Percentiles rank a stretch among this genome's conserved stretches.
Evolutionary conservation across 2,888 invertebrate genomes (phyloP).

Genomic region (Carterocephalus palaemon): DNA sequence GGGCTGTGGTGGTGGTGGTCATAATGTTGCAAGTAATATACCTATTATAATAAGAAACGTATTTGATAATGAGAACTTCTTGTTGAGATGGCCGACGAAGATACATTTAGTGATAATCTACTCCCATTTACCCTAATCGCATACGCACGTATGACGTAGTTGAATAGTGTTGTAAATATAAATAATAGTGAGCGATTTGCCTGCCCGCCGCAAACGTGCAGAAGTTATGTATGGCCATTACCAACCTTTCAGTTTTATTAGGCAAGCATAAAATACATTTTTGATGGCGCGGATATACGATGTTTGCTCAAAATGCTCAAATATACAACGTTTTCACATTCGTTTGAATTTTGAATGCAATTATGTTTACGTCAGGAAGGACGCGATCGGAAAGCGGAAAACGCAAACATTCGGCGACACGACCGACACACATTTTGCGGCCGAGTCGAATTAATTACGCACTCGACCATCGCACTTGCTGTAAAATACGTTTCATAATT

Average conservation of each 20-base stretch:
- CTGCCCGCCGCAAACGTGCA: slow-evolving; percentile 9
- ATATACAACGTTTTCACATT: slow-evolving; percentile 10
- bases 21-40: too few relatives aligned
- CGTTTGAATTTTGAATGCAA: slow-evolving; percentile 10
- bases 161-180: too few relatives aligned
- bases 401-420: not conserved
- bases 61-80: too few relatives aligned
- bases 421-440: not conserved
- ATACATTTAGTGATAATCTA: too few relatives aligned
- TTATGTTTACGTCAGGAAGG: not conserved
- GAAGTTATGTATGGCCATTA: slow-evolving; percentile 8
- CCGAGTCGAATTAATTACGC: too few relatives aligned
- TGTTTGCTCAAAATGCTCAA: slow-evolving; percentile 11
- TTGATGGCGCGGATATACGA: slow-evolving; percentile 8
- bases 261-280: slow-evolving; percentile 18
- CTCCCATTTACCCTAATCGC: not conserved
- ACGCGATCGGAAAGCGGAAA: slow-evolving; percentile 4
- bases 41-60: too few relatives aligned
- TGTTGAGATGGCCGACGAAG: too few relatives aligned
- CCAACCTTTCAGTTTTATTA: slow-evolving; percentile 7
- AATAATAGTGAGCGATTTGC: too few relatives aligned
- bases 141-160: not conserved
- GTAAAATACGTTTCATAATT: not conserved
- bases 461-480: too few relatives aligned
- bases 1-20: too few relatives aligned